These are phyloP conservation scores for Blastomussa wellsi DNA, from an alignment of 92 coral and sea anemone species.

Conservation along the genomic window DNA sequence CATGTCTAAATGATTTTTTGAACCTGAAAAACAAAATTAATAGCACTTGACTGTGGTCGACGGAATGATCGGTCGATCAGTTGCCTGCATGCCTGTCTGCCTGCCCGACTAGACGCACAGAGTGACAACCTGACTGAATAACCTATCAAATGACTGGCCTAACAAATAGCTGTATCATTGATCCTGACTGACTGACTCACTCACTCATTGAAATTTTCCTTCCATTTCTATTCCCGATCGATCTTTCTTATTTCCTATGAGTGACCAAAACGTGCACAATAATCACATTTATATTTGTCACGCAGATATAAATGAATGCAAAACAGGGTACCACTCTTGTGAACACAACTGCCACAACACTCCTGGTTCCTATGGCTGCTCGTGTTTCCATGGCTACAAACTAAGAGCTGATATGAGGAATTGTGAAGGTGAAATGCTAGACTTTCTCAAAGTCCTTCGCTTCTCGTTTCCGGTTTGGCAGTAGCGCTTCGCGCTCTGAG, in stretches of 20 bases:
- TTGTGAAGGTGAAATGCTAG: conserved; percentile 45
- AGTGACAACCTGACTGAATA: neutral
- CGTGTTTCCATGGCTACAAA: conserved; percentile 37
- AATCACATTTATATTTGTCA: neutral
- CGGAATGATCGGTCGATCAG: neutral
- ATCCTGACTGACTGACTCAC: neutral
- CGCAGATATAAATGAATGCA: conserved; percentile 16
- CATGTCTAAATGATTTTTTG: neutral
- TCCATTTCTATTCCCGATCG: no score
- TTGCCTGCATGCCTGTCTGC: neutral
- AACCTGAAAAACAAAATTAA: neutral
- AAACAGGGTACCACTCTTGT: neutral
- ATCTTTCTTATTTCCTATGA: no score
- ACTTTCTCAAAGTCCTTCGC: no score
- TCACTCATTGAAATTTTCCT: neutral
- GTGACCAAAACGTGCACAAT: neutral
- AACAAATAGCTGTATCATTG: no score
- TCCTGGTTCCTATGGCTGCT: conserved; percentile 12
- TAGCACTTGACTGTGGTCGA: neutral
- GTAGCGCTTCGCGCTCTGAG: no score
- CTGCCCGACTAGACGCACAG: neutral
- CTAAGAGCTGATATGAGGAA: conserved; percentile 29
- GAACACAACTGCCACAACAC: conserved; percentile 17
- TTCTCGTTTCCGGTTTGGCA: no score
- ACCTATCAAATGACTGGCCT: neutral